Evolutionary conservation across 1,140 invertebrate species (phyloP).

Genomic region (Drosophila punjabiensis): DNA sequence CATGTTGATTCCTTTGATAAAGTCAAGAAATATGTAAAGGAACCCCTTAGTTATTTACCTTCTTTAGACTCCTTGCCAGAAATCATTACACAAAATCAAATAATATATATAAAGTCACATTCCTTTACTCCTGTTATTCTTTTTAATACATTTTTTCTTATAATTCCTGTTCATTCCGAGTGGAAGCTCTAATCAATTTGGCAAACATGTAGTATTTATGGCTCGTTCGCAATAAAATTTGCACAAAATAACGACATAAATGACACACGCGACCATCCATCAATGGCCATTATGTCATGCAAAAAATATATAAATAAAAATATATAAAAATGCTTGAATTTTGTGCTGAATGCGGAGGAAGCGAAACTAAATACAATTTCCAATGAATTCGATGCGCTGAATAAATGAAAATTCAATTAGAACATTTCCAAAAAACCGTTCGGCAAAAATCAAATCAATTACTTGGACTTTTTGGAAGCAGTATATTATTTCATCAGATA

Average conservation of each 20-base stretch:
- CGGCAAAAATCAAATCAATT: conserved; percentile 9
- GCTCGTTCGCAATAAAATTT: not conserved
- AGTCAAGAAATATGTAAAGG: not conserved
- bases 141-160: conserved; percentile 2
- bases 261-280: conserved; percentile 22
- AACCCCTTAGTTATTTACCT: not conserved
- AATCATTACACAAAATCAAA: not conserved
- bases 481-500: not conserved
- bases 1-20: not conserved
- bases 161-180: not conserved
- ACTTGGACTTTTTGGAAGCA: not conserved
- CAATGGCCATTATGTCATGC: conserved; percentile 19
- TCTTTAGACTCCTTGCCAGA: not conserved
- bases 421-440: not conserved
- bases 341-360: not conserved
- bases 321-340: not conserved
- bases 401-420: conserved; percentile 21
- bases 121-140: not conserved
- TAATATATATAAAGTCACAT: not conserved
- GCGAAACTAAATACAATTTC: not conserved
- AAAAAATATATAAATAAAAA: not conserved
- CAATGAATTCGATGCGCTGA: not conserved
- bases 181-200: not conserved
- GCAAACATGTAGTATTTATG: conserved; percentile 7
- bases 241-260: conserved; percentile 9